Base-by-base conservation (phyloP, 2,113 vertebrate species). In the Poecile atricapillus region DNA sequence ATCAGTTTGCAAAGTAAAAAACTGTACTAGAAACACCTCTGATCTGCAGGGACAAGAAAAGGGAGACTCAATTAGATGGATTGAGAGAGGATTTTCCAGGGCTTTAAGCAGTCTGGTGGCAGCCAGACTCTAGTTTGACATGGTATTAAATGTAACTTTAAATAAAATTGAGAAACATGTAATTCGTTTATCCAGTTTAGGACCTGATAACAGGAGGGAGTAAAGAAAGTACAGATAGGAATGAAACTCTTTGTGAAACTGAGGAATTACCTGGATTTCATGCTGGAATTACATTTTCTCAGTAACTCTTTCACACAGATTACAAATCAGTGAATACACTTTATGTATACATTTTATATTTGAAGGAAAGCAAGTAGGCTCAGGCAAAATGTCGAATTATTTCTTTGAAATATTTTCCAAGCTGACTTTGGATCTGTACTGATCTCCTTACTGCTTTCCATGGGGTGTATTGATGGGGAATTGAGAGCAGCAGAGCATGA, bases 401-500 rank as follows among this genome's bases (percentile, higher is more conserved):
- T 80, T 58, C 22, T 53, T 50, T 47, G 69, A 79, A 91, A 59
- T n/a, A 15, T 14, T 28, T 76, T 31, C 27, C 39, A 39, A 39
- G 39, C 27, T n/a, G 33, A 9, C 35, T 89, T 55, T 71, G 33
- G 21, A 24, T 75, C 56, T 78, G 28, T 25, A 12, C 30, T 17
- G 15, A 13, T 75, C 24, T 58, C n/a, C n/a, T 67, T 8, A 19
- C 12, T 60, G 50, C 24, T 46, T 83, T 64, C 85, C 33, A 28
- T 27, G 49, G 41, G 33, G 31, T 3, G 6, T 10, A 6, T 33
- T 80, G 90, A 16, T 39, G 14, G 50, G 68, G 44, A 41, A 17
- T 10, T 18, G 63, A 21, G 62, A 43, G 22, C 18, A 11, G 58
- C 52, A 18, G 10, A 2, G n/a, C 0, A 0, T 5, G 50, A 7